Evolutionary conservation across 1,140 invertebrate species (phyloP), one percentile per base, ranked within the genome.

Genomic region (Drosophila bifasciata): DNA sequence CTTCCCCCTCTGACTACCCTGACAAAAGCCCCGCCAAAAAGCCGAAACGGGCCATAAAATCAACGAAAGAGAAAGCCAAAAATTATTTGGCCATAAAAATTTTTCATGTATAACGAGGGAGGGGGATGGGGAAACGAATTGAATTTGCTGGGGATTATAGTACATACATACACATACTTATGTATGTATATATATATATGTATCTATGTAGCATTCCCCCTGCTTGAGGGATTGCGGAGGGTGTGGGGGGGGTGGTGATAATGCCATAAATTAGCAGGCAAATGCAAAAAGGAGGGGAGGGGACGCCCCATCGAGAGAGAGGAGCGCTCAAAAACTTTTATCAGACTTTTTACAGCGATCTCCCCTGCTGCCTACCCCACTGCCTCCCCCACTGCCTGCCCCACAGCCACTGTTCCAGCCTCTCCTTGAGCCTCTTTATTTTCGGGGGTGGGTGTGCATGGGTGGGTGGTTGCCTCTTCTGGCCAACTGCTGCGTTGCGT

Each of bases 81-180:
- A 84, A 84, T 84, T 80, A 84, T 80, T 76, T 60, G 66, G 40
- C 62, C 72, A 85, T 85, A 69, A 84, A 86, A 80, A 75, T 75
- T 67, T 79, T 71, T 72, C 79, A 85, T 76, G 72, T 76, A 80
- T 70, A 81, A 72, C 63, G 61, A 68, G 63, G 32, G 21, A 41
- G 59, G n/a, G n/a, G n/a, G n/a, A n/a, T n/a, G n/a, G n/a, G 3
- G 40, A 60, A 51, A 51, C 53, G 43, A 62, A 72, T 72, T 50
- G 57, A 16, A 19, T 52, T 71, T 45, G n/a, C n/a, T 60, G 48
- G 61, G 51, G 21, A 21, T 15, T 15, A 41, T 32, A 5, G 11
- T 36, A 36, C 32, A 36, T 28, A 32, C 2, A 32, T 11, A 32
- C 28, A 32, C 1, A 11, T 11, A 32, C 3, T 4, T 32, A 32